phyloP scores from a whole-genome alignment of 2,888 invertebrate species.

The Patella depressa region DNA sequence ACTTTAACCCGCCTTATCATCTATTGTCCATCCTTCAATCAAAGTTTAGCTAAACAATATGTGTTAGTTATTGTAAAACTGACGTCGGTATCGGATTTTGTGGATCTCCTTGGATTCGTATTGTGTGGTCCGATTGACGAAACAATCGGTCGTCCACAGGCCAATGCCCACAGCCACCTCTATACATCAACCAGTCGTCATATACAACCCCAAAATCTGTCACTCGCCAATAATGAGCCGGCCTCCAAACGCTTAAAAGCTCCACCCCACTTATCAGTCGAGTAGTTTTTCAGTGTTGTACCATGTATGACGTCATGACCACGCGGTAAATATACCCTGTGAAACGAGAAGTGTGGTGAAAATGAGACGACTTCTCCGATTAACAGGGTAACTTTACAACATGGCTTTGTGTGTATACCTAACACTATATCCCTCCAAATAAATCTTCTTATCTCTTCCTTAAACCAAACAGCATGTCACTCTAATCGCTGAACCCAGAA shows the following conservation, averaged over 20 bases:
- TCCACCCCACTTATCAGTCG: constrained; percentile 12
- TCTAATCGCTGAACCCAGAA: neutral
- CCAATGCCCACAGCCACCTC: neutral
- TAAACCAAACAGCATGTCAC: neutral
- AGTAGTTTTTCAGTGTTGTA: constrained; percentile 10
- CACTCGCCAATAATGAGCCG: constrained; percentile 2
- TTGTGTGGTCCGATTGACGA: neutral
- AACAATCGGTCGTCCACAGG: neutral
- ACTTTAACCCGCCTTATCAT: neutral
- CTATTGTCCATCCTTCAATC: neutral
- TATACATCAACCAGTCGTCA: neutral
- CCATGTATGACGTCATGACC: constrained; percentile 26
- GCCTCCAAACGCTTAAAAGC: constrained; percentile 7
- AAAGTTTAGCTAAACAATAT: neutral
- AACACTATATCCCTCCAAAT: too few species aligned
- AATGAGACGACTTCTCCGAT: constrained; percentile 58
- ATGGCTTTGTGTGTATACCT: constrained; percentile 12
- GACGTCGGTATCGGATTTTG: too few species aligned
- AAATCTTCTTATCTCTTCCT: too few species aligned
- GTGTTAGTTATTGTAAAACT: too few species aligned
- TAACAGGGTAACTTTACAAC: constrained; percentile 63
- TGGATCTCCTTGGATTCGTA: neutral
- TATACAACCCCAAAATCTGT: constrained; percentile 7
- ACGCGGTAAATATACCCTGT: constrained; percentile 64
- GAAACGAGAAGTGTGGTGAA: constrained; percentile 60